Evolutionary conservation across 2,113 vertebrate genomes (phyloP), one percentile per base, ranked within the genome.

Genomic region (Pleuronectes platessa): DNA sequence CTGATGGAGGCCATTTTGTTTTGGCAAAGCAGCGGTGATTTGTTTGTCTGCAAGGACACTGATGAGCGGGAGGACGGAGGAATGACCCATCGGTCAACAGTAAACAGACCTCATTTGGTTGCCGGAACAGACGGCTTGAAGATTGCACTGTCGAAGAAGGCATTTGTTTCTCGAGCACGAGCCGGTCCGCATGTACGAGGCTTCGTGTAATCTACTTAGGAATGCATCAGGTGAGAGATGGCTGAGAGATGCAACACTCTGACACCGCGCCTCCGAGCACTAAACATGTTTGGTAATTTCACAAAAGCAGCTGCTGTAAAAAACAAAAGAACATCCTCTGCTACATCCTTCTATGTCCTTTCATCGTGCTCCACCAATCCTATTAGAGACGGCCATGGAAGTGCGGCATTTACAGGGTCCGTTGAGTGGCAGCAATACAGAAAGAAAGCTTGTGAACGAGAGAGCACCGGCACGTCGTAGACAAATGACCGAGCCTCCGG

Each of bases 1-100:
- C 79, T 88, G 86, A 93, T 79, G 79, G 86, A 89, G 84, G 89
- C 89, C 91, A 89, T 93, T 93, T 93, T 93, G 84, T 90, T 87
- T 90, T 90, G 90, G 89, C 88, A 88, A 87, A 88, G 83, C 81
- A 62, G 76, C 47, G 0, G 82, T 85, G 82, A 92, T 91, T 92
- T 90, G 91, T 93, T 89, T 86, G 86, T 87, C 83, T 83, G 87
- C 73, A 82, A 86, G 74, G 83, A 87, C 82, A 74, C 74, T 87
- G 89, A 86, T 74, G 77, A 83, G 87, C 88, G 23, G 69, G 55
- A 76, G 83, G 83, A 83, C 80, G 35, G 81, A 81, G 68, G 82
- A 88, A 89, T 84, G 82, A 90, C 85, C 89, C 78, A 81, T 85
- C 82, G 88, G 88, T 91, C 88, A 92, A 89, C 87, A 86, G 83